Conservation (phyloP, 2,888 invertebrate genomes). For the Calameuta idolon region DNA sequence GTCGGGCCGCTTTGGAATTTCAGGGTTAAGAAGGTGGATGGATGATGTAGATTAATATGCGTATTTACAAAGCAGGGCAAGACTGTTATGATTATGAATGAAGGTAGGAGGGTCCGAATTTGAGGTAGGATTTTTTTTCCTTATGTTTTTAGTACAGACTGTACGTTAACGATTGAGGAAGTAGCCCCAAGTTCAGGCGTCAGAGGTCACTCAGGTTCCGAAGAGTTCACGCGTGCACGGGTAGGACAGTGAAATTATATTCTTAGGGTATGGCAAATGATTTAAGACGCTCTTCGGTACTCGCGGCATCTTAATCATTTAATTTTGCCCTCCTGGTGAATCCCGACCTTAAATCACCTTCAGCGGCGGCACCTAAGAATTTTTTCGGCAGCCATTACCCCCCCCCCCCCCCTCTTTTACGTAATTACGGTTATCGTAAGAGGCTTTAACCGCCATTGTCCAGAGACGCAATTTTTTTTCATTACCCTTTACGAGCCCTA, state of each 20-base stretch:
- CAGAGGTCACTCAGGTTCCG: not conserved
- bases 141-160: not conserved
- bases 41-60: not conserved
- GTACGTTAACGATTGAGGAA: not conserved
- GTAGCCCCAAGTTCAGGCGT: not conserved
- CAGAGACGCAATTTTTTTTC: not conserved
- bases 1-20: not conserved
- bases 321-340: slow-evolving; percentile 8
- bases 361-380: slow-evolving; percentile 1
- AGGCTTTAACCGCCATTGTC: slow-evolving; percentile 12
- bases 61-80: not conserved
- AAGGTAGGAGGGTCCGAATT: not conserved
- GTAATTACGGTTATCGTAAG: slow-evolving; percentile 51
- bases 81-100: not conserved
- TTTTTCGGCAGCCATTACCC: slow-evolving; percentile 34
- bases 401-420: slow-evolving; percentile 30
- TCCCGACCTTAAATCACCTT: slow-evolving; percentile 24
- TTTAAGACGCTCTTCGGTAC: not conserved
- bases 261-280: not conserved
- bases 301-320: slow-evolving; percentile 6
- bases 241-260: not conserved
- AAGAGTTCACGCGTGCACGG: not conserved
- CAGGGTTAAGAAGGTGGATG: not conserved
- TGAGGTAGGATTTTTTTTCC: not conserved
- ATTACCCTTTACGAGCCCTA: slow-evolving; percentile 33